phyloP scores from a whole-genome alignment of 1,140 invertebrate species.

The Drepana arcuata region DNA sequence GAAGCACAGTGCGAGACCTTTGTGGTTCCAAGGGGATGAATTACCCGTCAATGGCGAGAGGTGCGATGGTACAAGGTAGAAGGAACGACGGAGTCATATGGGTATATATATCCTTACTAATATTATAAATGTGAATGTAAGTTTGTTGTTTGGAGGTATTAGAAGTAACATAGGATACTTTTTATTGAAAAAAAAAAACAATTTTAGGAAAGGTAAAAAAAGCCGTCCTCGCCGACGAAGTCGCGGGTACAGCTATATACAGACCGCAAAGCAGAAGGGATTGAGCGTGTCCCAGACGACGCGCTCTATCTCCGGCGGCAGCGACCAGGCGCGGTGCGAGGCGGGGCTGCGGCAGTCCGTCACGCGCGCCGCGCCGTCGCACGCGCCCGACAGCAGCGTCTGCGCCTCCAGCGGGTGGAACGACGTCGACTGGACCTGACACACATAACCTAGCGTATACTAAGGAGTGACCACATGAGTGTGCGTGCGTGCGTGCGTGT shows the following conservation, averaged over 20 bases:
- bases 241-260: constrained; percentile 36
- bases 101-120: no score
- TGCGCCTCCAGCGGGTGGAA: constrained; percentile 91
- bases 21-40: no score
- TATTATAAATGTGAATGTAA: no score
- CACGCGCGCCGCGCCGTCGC: constrained; percentile 78
- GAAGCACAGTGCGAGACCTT: no score
- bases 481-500: neutral
- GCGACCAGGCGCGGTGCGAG: constrained; percentile 78
- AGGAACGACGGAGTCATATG: no score
- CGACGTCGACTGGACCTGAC: constrained; percentile 82
- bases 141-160: no score
- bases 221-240: no score
- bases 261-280: constrained; percentile 82
- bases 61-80: no score
- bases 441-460: constrained; percentile 1
- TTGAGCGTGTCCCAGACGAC: constrained; percentile 88
- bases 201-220: no score
- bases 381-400: constrained; percentile 83
- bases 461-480: neutral
- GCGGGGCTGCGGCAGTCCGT: constrained; percentile 84
- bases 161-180: no score
- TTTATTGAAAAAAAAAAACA: no score
- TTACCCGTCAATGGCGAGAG: no score
- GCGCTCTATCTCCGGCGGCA: constrained; percentile 87